Percentiles rank a stretch among this genome's conserved stretches.
These are phyloP conservation scores for Peribatodes rhomboidaria DNA, from an alignment of 2,888 invertebrate genomes.

Conservation along the genomic window DNA sequence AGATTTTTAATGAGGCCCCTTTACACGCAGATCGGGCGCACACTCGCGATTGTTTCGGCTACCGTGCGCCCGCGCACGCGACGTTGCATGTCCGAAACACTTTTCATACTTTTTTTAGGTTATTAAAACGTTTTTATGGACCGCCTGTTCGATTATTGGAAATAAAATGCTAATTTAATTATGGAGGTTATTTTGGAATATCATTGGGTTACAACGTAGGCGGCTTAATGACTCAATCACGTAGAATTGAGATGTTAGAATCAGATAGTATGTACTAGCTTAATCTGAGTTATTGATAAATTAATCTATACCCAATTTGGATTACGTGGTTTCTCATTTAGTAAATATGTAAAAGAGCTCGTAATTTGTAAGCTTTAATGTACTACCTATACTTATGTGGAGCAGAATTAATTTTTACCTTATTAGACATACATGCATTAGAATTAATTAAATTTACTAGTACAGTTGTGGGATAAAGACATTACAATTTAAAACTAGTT, in stretches of 20 bases:
- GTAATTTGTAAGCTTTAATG: neutral
- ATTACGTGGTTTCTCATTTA: neutral
- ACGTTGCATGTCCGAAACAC: constrained; percentile 74
- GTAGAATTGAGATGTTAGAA: constrained; percentile 15
- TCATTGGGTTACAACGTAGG: constrained; percentile 22
- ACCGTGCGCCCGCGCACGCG: constrained; percentile 73
- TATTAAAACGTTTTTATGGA: constrained; percentile 49
- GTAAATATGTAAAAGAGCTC: neutral
- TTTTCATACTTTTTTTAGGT: constrained; percentile 47
- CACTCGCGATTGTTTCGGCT: constrained; percentile 55
- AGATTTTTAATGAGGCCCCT: constrained; percentile 53
- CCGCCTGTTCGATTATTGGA: constrained; percentile 37
- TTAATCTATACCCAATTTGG: neutral
- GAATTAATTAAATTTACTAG: too few relatives aligned
- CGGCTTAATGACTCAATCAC: constrained; percentile 29
- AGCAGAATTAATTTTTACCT: too few relatives aligned
- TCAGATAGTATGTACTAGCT: neutral
- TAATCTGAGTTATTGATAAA: neutral
- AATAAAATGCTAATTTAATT: constrained; percentile 37
- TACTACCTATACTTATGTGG: too few relatives aligned
- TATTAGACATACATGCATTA: too few relatives aligned
- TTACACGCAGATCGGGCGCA: constrained; percentile 46
- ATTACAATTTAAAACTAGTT: too few relatives aligned
- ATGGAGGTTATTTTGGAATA: constrained; percentile 17
- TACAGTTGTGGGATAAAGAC: too few relatives aligned